Percentiles rank a stretch among this genome's conserved stretches.
Conservation (phyloP, 1,140 invertebrate species). For the Liolophura sinensis region DNA sequence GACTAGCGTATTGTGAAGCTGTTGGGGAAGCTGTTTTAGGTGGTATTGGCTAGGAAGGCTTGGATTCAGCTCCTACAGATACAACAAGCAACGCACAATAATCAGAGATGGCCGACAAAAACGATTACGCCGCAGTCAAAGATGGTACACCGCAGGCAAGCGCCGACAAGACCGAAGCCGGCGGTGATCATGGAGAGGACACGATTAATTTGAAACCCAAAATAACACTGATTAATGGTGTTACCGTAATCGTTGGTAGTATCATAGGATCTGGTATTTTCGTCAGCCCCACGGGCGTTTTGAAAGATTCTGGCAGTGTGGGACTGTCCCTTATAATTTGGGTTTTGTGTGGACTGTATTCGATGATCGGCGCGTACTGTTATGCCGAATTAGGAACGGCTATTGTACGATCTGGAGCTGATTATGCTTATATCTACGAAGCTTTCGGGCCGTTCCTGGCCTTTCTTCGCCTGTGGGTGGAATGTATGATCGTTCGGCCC, state of each 20-base stretch:
- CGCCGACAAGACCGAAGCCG: neutral
- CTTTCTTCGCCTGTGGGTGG: constrained; percentile 64
- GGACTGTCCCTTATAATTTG: constrained; percentile 83
- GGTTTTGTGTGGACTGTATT: constrained; percentile 79
- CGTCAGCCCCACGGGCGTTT: constrained; percentile 89
- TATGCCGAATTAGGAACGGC: constrained; percentile 55
- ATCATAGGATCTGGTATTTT: constrained; percentile 83
- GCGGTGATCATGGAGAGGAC: constrained; percentile 15
- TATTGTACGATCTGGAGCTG: constrained; percentile 52
- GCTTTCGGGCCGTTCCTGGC: constrained; percentile 57
- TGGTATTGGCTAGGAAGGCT: no score
- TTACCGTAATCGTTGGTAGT: constrained; percentile 56
- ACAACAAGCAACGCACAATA: no score
- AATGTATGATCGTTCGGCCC: constrained; percentile 74
- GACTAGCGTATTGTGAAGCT: no score
- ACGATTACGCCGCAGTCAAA: no score
- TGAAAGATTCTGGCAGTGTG: constrained; percentile 81
- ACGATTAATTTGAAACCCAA: constrained; percentile 48
- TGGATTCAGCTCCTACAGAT: no score
- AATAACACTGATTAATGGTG: constrained; percentile 49
- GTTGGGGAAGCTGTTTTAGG: no score
- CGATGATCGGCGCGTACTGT: constrained; percentile 66
- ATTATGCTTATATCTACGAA: constrained; percentile 57
- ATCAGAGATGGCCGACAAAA: no score
- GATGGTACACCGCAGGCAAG: neutral